Evolutionary conservation across 1,140 invertebrate genomes (phyloP), one percentile per base, ranked within the genome.

Genomic region (Penaeus vannamei): DNA sequence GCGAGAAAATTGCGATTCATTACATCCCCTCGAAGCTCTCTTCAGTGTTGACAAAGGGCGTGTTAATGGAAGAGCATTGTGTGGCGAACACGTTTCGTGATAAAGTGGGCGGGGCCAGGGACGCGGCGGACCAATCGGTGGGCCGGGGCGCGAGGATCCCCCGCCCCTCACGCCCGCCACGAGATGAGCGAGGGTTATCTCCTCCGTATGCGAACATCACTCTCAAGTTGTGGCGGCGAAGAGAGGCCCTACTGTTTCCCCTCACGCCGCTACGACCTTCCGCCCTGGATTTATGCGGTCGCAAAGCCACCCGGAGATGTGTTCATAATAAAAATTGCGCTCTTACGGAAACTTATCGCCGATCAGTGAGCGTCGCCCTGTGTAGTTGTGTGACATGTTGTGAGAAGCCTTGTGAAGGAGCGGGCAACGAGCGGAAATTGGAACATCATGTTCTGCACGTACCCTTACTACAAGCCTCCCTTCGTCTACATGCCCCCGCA

Each of bases 161-260:
- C 81, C 87, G 81, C 87, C 87, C 53, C 53, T 53, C 87, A 84
- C 81, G 62, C 62, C 29, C 72, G 69, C 82, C 87, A 84, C 82
- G 76, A 84, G 81, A 84, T 84, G 81, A 84, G 82, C 87, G 53
- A 84, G 87, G 87, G 80, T 89, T 84, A 84, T 76, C 81, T 84
- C 82, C 87, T 42, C 87, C 87, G 81, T 89, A 59, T 89, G 87
- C 64, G 87, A 89, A 82, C 87, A 89, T 89, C 87, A 89, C 82
- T 89, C 60, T 61, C 53, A 86, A 86, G 85, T 86, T 86, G 87
- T 89, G 66, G 66, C 46, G 87, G 64, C 81, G 84, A 82, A 84
- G 81, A 84, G 87, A 84, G 66, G 66, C 87, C 66, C 62, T 66
- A 61, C 82, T 84, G 69, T 83, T 84, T 72, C n/a, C 66, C 66